phyloP scores from a whole-genome alignment of 2,888 invertebrate species.

The Clivina fossor region DNA sequence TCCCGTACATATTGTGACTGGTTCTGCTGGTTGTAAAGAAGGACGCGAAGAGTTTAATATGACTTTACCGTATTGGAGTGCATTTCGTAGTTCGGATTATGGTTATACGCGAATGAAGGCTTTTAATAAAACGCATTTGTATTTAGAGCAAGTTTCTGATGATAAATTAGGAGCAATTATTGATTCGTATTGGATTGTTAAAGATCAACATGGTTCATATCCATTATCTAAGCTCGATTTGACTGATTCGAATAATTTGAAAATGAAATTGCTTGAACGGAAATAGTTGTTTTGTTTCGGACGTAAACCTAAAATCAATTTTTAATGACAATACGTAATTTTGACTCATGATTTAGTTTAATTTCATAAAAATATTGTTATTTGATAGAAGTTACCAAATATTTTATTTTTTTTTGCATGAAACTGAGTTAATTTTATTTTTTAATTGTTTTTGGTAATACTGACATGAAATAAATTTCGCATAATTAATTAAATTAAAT shows the following conservation, averaged over 20 bases:
- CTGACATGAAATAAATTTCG: no score
- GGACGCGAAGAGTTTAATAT: slow-evolving; percentile 66
- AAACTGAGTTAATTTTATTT: no score
- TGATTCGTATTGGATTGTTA: slow-evolving; percentile 69
- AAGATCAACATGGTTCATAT: slow-evolving; percentile 56
- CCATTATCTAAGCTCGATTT: slow-evolving; percentile 49
- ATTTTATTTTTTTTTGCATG: no score
- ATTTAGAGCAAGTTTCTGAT: slow-evolving; percentile 85
- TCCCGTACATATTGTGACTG: slow-evolving; percentile 88
- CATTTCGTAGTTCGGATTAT: slow-evolving; percentile 83
- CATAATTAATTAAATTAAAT: no score
- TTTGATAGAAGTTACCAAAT: no score
- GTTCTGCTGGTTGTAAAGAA: slow-evolving; percentile 86
- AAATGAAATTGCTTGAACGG: slow-evolving; percentile 20
- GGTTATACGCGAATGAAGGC: slow-evolving; percentile 86
- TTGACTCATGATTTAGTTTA: no score
- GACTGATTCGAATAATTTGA: slow-evolving; percentile 32
- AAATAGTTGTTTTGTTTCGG: no score
- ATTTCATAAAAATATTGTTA: no score
- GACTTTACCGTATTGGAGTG: slow-evolving; percentile 73
- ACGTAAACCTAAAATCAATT: no score
- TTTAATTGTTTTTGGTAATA: no score
- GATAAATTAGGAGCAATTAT: slow-evolving; percentile 68
- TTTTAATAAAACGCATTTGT: slow-evolving; percentile 80
- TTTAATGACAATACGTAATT: no score